Base-by-base conservation (phyloP, 1,140 invertebrate genomes). In the Saccostrea cuccullata region DNA sequence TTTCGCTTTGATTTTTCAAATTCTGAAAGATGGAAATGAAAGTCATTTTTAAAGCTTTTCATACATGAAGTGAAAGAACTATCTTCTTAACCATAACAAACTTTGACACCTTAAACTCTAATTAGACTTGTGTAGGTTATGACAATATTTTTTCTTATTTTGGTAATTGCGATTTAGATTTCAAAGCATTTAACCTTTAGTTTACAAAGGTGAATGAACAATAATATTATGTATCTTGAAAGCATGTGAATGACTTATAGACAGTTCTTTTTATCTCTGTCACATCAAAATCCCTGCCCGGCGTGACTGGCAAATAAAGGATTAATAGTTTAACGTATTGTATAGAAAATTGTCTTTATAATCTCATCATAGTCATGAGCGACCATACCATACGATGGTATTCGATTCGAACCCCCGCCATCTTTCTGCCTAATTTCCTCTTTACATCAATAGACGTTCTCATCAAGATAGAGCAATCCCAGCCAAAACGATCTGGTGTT, bases 401-500 rank as follows among this genome's bases (percentile, higher is more conserved):
- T 36, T 36, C 30, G 30, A 36, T 77, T 77, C 23, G 70, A 36
- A 77, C 70, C 13, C 70, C 70, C 70, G 70, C 70, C 70, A 77
- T 77, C 26, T 77, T 77, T 36, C 26, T 26, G 70, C 70, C 26
- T 77, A 77, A 77, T 77, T 77, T 77, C 70, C 70, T 77, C 11
- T 77, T 77, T 77, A 77, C 70, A 77, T 77, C 26, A 77, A 77
- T 77, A 77, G 26, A 30, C 11, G 70, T 77, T 77, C 26, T 15
- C 11, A 15, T 30, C 9, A 77, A 77, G 70, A 77, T 77, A 77
- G 30, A 11, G 70, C 70, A 77, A 77, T 77, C 70, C 70, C 30
- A 77, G 26, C 70, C 9, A 23, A 77, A 77, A 36, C 26, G 70
- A 5, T 77, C 70, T 77, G 13, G 26, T 77, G 23, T 36, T 77